phyloP scores from a whole-genome alignment of 2,113 vertebrate genomes.

The Prietella phreatophila region DNA sequence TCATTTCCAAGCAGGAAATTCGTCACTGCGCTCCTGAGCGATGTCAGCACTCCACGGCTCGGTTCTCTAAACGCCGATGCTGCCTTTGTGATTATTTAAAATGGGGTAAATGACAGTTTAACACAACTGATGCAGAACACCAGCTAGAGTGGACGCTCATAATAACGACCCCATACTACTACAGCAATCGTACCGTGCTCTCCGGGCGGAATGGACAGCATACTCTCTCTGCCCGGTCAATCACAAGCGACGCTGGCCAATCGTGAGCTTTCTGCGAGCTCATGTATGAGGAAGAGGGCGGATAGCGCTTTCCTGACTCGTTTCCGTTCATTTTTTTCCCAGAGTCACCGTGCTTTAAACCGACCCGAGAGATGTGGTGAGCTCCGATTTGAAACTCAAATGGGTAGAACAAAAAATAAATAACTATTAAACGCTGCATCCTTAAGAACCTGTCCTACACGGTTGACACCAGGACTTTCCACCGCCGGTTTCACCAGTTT shows the following conservation, averaged over 20 bases:
- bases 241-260: neutral
- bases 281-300: neutral
- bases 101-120: neutral
- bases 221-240: neutral
- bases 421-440: too few species aligned
- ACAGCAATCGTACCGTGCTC: neutral
- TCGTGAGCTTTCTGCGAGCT: neutral
- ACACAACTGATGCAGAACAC: neutral
- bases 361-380: neutral
- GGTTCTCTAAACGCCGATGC: neutral
- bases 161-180: too few species aligned
- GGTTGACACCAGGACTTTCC: too few species aligned
- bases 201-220: neutral
- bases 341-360: neutral
- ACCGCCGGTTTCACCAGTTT: neutral
- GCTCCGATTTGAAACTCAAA: neutral
- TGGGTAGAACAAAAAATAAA: neutral
- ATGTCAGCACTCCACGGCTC: neutral
- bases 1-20: conserved; percentile 12
- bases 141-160: neutral
- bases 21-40: neutral
- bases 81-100: neutral
- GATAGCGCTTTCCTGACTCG: neutral
- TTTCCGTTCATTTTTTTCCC: neutral
- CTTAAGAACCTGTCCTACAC: neutral